Percentiles rank a stretch among this genome's conserved stretches.
phyloP scores from a whole-genome alignment of 2,797 vertebrate genomes.

The Pseudochirops cupreus region DNA sequence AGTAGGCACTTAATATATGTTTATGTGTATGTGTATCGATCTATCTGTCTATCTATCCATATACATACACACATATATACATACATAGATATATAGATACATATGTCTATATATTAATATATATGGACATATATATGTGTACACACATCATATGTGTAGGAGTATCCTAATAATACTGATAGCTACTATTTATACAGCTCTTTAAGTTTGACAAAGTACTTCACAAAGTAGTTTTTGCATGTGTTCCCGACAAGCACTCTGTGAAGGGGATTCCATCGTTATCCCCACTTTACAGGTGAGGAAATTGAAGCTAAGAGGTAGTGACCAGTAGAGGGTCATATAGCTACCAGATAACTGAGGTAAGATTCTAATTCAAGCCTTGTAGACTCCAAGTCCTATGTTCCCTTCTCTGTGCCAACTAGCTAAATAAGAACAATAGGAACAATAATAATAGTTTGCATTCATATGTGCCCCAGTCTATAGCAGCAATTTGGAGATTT shows the following conservation, averaged over 20 bases:
- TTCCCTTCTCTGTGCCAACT: background rate
- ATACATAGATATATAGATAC: no score
- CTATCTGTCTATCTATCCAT: no score
- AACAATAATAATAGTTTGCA: background rate
- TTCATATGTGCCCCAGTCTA: background rate
- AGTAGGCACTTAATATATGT: background rate
- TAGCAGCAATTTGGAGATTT: background rate
- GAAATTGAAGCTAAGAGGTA: background rate
- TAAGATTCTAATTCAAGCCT: background rate
- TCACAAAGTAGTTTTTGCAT: background rate
- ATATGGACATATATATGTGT: no score
- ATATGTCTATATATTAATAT: no score
- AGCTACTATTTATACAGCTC: background rate
- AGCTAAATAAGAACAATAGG: background rate
- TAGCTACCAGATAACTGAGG: background rate
- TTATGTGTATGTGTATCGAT: no score
- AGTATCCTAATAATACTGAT: background rate
- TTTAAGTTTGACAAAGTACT: background rate
- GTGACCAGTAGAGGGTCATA: background rate
- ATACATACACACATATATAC: no score
- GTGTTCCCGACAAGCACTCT: background rate
- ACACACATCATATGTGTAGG: background rate
- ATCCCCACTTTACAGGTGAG: background rate
- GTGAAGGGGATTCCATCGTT: background rate
- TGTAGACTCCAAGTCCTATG: background rate